Percentiles rank a stretch among this genome's conserved stretches.
Evolutionary conservation across 2,113 vertebrate species (phyloP).

Genomic region (Odocoileus virginianus): DNA sequence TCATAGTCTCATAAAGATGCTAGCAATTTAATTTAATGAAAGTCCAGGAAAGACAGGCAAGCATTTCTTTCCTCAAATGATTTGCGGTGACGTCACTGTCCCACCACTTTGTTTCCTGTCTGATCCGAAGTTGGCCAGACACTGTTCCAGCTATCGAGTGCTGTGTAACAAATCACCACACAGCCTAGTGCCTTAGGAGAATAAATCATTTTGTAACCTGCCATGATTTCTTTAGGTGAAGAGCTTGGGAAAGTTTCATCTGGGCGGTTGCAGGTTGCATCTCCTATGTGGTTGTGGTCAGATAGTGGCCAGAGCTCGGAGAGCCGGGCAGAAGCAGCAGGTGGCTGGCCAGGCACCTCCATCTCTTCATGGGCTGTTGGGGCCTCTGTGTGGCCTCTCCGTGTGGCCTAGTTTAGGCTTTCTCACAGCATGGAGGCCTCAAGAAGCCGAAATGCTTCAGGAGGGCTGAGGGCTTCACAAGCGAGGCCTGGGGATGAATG

Average conservation of each 20-base stretch:
- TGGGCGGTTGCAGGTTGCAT: fast-evolving
- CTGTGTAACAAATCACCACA: neutral
- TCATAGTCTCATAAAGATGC: neutral
- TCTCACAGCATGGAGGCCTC: neutral
- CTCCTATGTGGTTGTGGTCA: fast-evolving
- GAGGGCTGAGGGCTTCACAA: neutral
- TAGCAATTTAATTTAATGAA: neutral
- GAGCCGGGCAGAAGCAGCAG: neutral
- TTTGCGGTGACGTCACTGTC: neutral
- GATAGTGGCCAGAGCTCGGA: neutral
- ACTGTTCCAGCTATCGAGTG: no score
- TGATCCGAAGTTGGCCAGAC: neutral
- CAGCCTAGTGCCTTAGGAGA: neutral
- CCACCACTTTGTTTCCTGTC: neutral
- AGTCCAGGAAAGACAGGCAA: neutral
- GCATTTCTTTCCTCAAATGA: neutral
- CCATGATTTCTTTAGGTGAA: neutral
- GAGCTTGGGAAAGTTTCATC: neutral
- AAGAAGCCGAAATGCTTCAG: neutral
- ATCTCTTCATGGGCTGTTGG: neutral
- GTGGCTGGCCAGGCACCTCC: neutral
- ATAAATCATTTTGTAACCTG: neutral
- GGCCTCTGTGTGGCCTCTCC: neutral
- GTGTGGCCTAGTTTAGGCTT: neutral
- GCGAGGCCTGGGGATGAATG: neutral